Base-by-base conservation (phyloP, 2,888 invertebrate genomes). In the Nymphalis polychloros region DNA sequence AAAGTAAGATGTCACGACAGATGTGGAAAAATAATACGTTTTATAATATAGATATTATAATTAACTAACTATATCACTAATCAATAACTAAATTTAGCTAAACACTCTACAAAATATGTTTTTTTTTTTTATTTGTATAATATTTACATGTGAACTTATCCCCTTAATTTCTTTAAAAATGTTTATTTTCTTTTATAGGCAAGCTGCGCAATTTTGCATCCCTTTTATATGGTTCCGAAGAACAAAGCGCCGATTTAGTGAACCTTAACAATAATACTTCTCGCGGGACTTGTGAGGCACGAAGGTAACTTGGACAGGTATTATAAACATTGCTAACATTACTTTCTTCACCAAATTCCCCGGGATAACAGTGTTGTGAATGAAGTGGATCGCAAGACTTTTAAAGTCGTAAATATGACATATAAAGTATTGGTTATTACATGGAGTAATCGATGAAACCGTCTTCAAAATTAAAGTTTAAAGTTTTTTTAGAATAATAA, bases 221-320 rank as follows among this genome's bases (percentile, higher is more conserved):
- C 52, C 20, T 52, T 52, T 52, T 49, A 49, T 19, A 2, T 23
- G 20, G 0, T 31, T 55, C n/a, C 17, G 31, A 8, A 20, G 55
- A n/a, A 55, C 55, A 8, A 35, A 31, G 55, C 55, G n/a, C 31
- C 55, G 31, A 55, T 55, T 35, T 35, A n/a, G 31, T 55, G 17
- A 55, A 55, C 31, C 55, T 8, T 55, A 59, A 49, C 64, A 23
- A 46, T 47, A 47, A 55, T 23, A 35, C 10, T 19, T 10, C 60
- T 55, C 66, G 19, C 10, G 66, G 53, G 66, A 35, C 60, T 59
- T 47, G 55, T 61, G 35, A 59, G 20, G 52, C 47, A 48, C 53
- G 27, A 53, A 50, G 27, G 59, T 59, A 65, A 19, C 64, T 57
- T 20, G 47, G 55, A 35, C 66, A 66, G 66, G 66, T 66, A 62